Percentiles rank a stretch among this genome's conserved stretches.
Evolutionary conservation across 2,888 invertebrate genomes (phyloP).

Genomic region (Polia nebulosa): DNA sequence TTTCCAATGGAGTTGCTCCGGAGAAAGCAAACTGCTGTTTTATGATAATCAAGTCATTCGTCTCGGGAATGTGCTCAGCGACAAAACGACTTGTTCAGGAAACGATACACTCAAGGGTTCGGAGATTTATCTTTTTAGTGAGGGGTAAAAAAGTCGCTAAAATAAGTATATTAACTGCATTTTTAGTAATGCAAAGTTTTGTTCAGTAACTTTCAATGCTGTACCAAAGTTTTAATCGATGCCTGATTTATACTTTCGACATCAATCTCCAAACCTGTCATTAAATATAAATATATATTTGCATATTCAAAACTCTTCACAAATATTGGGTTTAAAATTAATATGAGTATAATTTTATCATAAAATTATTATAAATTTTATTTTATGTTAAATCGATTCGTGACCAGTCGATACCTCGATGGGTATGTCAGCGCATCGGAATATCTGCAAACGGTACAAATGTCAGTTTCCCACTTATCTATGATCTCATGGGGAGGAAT

Average conservation of each 20-base stretch:
- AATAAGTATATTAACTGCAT: background rate
- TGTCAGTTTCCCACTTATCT: conserved; percentile 75
- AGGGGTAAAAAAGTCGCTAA: conserved; percentile 44
- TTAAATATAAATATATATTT: conserved; percentile 37
- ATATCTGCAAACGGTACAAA: conserved; percentile 63
- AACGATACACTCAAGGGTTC: conserved; percentile 80
- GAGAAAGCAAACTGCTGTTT: conserved; percentile 86
- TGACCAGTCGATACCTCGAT: conserved; percentile 41
- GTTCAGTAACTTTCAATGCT: too few species aligned
- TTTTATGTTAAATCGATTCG: conserved; percentile 58
- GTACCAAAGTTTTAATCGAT: too few species aligned
- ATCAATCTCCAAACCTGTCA: conserved; percentile 13
- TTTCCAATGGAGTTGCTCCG: conserved; percentile 67
- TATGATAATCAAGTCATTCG: conserved; percentile 87
- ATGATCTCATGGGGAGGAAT: conserved; percentile 73
- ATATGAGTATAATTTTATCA: conserved; percentile 45
- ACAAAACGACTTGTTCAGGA: conserved; percentile 90
- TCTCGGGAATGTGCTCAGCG: conserved; percentile 84
- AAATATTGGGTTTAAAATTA: conserved; percentile 48
- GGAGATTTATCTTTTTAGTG: conserved; percentile 78
- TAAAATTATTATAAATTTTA: conserved; percentile 42
- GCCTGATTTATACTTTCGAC: conserved; percentile 6
- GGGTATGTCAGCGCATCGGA: conserved; percentile 50
- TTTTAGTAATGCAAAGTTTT: background rate
- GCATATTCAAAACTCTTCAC: conserved; percentile 30